These are phyloP conservation scores for Lepus americanus DNA, from an alignment of 2,113 vertebrate species.

Conservation along the genomic window DNA sequence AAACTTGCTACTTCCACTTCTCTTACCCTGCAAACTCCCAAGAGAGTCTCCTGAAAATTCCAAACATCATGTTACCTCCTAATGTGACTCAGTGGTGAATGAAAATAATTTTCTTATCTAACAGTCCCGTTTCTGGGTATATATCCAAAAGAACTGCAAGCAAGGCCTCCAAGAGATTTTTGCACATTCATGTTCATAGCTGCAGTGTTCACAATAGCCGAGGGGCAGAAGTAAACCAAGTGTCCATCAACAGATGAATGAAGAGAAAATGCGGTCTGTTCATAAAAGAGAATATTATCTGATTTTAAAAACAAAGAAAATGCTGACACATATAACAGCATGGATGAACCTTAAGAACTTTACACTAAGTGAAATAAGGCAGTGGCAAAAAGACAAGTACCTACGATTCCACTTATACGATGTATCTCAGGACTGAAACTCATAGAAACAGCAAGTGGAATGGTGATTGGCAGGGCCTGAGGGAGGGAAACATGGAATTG, in stretches of 20 bases:
- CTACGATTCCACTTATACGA: not conserved
- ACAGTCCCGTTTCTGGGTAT: not conserved
- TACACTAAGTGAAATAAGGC: not conserved
- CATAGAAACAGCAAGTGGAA: not conserved
- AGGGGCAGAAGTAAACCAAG: not conserved
- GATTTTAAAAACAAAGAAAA: conserved; percentile 34
- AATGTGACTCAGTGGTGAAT: conserved; percentile 43
- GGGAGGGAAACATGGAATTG: not conserved
- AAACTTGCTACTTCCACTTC: conserved; percentile 25
- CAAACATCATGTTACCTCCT: conserved; percentile 77
- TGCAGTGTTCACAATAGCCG: conserved; percentile 8
- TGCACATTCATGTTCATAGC: not conserved
- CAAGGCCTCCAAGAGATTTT: conserved; percentile 1
- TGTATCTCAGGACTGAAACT: not conserved
- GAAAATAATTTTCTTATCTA: conserved; percentile 13
- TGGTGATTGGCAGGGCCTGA: not conserved
- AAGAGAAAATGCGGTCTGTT: not conserved
- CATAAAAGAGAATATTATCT: conserved; percentile 5
- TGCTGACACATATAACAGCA: not conserved
- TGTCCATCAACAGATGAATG: not conserved
- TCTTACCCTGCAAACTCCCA: not conserved
- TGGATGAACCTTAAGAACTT: not conserved
- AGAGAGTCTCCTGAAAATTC: conserved; percentile 65
- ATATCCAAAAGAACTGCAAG: conserved; percentile 29
- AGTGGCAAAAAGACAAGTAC: conserved; percentile 19